phyloP scores from a whole-genome alignment of 1,140 invertebrate species.

The Drosophila sechellia region DNA sequence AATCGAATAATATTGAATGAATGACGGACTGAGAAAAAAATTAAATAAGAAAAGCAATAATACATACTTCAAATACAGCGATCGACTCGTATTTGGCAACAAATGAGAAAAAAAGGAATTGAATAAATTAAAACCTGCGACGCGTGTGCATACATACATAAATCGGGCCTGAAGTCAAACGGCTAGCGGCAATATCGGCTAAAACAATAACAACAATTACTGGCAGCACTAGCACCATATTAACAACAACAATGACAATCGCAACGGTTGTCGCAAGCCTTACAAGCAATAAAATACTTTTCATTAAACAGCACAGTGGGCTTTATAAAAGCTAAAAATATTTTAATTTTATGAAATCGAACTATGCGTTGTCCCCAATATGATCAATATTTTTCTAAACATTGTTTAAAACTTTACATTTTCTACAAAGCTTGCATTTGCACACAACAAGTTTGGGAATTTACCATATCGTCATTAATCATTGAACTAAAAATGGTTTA shows the following conservation, averaged over 20 bases:
- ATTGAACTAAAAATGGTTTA: conserved; percentile 4
- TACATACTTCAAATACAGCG: conserved; percentile 65
- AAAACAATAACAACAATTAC: conserved; percentile 27
- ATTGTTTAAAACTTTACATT: too few species aligned
- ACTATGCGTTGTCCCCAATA: too few species aligned
- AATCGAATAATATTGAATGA: conserved; percentile 58
- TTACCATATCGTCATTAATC: conserved; percentile 15
- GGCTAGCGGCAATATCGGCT: conserved; percentile 41
- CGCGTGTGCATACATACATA: conserved; percentile 75
- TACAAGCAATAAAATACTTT: conserved; percentile 49
- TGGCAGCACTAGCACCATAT: conserved; percentile 24
- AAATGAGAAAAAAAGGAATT: conserved; percentile 53
- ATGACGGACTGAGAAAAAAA: conserved; percentile 29
- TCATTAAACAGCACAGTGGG: conserved; percentile 61
- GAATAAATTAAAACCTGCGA: conserved; percentile 72
- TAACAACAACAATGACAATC: conserved; percentile 40
- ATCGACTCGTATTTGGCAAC: conserved; percentile 56
- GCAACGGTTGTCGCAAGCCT: conserved; percentile 54
- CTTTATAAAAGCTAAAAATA: neutral
- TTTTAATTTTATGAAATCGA: too few species aligned
- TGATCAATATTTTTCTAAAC: too few species aligned
- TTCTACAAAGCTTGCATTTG: too few species aligned
- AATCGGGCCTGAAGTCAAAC: conserved; percentile 44
- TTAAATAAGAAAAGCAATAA: conserved; percentile 57
- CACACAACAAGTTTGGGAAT: neutral